Evolutionary conservation across 1,140 invertebrate species (phyloP).

Genomic region (Scaptomyza hsui): DNA sequence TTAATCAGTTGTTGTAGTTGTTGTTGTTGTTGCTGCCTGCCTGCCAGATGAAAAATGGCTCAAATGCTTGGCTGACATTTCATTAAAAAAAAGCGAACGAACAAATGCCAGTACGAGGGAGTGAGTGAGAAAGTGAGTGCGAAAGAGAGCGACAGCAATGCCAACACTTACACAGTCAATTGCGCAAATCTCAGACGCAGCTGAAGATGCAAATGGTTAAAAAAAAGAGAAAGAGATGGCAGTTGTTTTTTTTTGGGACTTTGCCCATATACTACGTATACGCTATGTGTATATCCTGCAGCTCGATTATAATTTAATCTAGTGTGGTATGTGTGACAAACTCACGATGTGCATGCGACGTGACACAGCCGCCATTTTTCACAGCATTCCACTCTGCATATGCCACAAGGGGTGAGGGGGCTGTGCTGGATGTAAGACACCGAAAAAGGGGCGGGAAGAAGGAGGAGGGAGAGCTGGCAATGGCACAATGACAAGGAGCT

Average conservation of each 20-base stretch:
- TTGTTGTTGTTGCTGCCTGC: constrained; percentile 11
- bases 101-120: constrained; percentile 12
- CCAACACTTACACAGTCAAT: constrained; percentile 76
- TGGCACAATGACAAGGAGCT: constrained; percentile 33
- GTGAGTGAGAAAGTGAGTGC: not conserved
- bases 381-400: constrained; percentile 60
- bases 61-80: constrained; percentile 67
- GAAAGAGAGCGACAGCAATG: constrained; percentile 7
- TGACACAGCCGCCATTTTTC: constrained; percentile 75
- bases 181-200: constrained; percentile 72
- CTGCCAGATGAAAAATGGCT: constrained; percentile 69
- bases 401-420: constrained; percentile 8
- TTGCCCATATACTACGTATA: constrained; percentile 12
- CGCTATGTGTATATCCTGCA: constrained; percentile 35
- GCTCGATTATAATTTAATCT: constrained; percentile 81
- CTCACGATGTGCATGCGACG: constrained; percentile 60
- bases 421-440: not conserved
- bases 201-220: constrained; percentile 43
- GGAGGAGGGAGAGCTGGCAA: not conserved
- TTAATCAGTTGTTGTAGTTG: constrained; percentile 66
- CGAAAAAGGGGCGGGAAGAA: not conserved
- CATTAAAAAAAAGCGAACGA: constrained; percentile 59
- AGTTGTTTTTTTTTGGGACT: constrained; percentile 10
- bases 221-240: not conserved
- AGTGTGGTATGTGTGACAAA: constrained; percentile 79